Percentiles rank a stretch among this genome's conserved stretches.
Evolutionary conservation across 2,113 vertebrate genomes (phyloP).

Genomic region (Pipra filicauda): DNA sequence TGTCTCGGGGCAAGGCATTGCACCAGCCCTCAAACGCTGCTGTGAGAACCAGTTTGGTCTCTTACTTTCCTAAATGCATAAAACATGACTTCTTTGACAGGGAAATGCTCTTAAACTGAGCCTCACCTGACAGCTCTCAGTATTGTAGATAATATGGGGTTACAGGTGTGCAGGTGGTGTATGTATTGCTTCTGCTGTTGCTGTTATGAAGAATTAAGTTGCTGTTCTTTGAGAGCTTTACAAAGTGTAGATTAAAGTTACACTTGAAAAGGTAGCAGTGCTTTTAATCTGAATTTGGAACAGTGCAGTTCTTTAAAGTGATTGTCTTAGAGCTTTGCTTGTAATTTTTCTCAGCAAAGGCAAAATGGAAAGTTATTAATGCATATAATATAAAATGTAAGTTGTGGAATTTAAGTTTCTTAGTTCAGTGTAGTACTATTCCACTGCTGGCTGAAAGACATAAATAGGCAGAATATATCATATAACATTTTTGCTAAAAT

Average conservation of each 20-base stretch:
- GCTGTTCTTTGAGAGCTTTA: background rate
- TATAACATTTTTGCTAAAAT: background rate
- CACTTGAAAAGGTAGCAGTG: background rate
- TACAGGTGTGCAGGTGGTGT: background rate
- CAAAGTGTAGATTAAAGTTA: background rate
- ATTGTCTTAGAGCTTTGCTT: background rate
- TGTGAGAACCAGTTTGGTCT: background rate
- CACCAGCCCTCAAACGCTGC: background rate
- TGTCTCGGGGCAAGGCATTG: background rate
- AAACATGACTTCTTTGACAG: background rate
- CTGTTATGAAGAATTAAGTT: background rate
- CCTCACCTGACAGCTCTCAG: background rate
- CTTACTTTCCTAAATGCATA: background rate
- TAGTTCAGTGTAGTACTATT: background rate
- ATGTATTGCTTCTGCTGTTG: background rate
- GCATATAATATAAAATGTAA: background rate
- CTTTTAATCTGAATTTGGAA: slow-evolving; percentile 1
- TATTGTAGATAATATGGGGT: background rate
- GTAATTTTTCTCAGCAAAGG: background rate
- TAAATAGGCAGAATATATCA: background rate
- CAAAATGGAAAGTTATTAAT: background rate
- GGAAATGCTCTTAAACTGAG: background rate
- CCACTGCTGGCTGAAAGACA: background rate
- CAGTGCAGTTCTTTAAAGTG: background rate
- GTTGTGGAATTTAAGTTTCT: background rate